Base-by-base conservation (phyloP, 1,140 invertebrate genomes). In the Drosophila melanica region DNA sequence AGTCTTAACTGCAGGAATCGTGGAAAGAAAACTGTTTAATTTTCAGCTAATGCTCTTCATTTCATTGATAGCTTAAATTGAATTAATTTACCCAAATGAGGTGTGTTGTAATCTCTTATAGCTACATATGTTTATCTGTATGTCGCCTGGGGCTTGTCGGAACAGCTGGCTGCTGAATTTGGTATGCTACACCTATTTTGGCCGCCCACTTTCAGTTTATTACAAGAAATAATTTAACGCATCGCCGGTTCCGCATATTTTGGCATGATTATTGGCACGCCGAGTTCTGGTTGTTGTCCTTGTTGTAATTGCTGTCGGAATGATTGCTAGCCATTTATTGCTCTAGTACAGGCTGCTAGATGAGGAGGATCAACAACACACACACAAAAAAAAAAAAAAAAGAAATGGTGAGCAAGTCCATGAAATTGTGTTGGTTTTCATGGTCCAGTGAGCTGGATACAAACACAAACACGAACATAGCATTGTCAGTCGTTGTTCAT, bases 201-300 rank as follows among this genome's bases (percentile, higher is more conserved):
- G 35, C 20, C 30, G 30, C 16, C 30, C 51, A 14, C 23, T 20
- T 45, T 8, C 9, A 27, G 8, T 50, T 72, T 53, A 42, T 41
- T 37, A 77, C 42, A 54, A 71, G 69, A 75, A 85, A 87, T 87
- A 85, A 87, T 85, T 85, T 87, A 85, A 87, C 81, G 82, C 78
- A 63, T 81, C 82, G 81, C 23, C 51, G 71, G 27, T 51, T 68
- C 60, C 62, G 65, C 80, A 81, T 79, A 67, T 75, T 78, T 55
- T 54, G 27, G 57, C 65, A 54, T 60, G 78, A 71, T 86, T 81
- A 67, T 86, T 86, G 82, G 64, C 64, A 63, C 51, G 6, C 12
- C n/a, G 30, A 50, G 30, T 60, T 18, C 18, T 16, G 3, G 51
- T 33, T n/a, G 42, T 44, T 42, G 33, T 45, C 30, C 55, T 44